phyloP scores from a whole-genome alignment of 1,140 invertebrate genomes.

The Littorina saxatilis region DNA sequence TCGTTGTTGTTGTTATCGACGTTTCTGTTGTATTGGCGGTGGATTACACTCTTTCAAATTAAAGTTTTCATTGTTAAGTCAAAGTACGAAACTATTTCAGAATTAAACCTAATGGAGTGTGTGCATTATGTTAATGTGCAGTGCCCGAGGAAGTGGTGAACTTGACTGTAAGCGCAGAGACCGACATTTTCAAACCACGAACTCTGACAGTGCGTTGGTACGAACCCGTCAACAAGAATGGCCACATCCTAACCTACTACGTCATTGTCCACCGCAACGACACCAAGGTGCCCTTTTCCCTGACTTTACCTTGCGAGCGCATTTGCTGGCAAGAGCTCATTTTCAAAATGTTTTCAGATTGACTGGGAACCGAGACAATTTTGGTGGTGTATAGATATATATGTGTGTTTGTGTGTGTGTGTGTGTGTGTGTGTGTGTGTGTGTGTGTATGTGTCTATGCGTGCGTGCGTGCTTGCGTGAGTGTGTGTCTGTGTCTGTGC shows the following conservation, averaged over 20 bases:
- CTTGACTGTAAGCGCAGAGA: background rate
- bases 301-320: background rate
- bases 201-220: background rate
- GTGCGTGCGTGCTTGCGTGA: no score
- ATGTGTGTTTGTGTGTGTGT: no score
- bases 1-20: background rate
- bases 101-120: background rate
- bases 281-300: background rate
- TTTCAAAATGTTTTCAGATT: background rate
- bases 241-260: background rate
- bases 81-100: background rate
- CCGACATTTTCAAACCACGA: background rate
- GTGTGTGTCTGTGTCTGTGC: no score
- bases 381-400: no score
- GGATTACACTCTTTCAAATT: background rate
- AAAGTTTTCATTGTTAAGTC: background rate
- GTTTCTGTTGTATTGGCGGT: background rate
- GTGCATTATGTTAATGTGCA: background rate
- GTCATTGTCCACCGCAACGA: background rate
- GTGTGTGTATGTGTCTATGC: no score
- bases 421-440: no score
- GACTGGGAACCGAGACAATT: no score
- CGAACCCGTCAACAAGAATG: conserved; percentile 5
- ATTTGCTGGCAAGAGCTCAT: background rate
- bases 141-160: background rate